Conservation (phyloP, 2,797 vertebrate genomes). For the Protosalanx chinensis region DNA sequence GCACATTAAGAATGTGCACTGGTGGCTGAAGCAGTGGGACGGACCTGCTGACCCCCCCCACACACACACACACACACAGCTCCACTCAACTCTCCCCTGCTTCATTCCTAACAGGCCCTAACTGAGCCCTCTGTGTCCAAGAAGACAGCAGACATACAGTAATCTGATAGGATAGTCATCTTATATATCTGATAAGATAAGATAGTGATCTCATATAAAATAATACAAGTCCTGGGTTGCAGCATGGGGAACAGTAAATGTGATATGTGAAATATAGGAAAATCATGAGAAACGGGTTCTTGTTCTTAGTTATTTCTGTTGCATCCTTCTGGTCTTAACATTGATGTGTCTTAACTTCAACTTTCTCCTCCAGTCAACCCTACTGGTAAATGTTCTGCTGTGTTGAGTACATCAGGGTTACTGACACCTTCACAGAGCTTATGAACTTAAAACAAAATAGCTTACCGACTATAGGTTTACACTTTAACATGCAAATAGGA, state of each 20-base stretch:
- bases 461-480: too few relatives aligned
- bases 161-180: conserved; percentile 25
- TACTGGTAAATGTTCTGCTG: too few relatives aligned
- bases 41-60: conserved; percentile 64
- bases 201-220: conserved; percentile 4
- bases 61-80: conserved; percentile 23
- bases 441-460: too few relatives aligned
- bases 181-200: conserved; percentile 18
- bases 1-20: conserved; percentile 57
- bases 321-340: too few relatives aligned
- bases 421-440: too few relatives aligned
- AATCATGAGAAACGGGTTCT: too few relatives aligned
- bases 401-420: too few relatives aligned
- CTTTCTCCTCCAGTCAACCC: too few relatives aligned
- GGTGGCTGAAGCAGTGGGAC: conserved; percentile 53
- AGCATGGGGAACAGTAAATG: not conserved
- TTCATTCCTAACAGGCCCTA: conserved; percentile 3
- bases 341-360: too few relatives aligned
- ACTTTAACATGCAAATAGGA: too few relatives aligned
- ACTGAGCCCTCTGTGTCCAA: conserved; percentile 30
- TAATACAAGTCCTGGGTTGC: conserved; percentile 9
- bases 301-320: too few relatives aligned
- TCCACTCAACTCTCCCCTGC: conserved; percentile 24
- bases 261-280: not conserved
- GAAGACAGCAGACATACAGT: conserved; percentile 3